Evolutionary conservation across 1,140 invertebrate species (phyloP), one percentile per base, ranked within the genome.

Genomic region (Cherax destructor): DNA sequence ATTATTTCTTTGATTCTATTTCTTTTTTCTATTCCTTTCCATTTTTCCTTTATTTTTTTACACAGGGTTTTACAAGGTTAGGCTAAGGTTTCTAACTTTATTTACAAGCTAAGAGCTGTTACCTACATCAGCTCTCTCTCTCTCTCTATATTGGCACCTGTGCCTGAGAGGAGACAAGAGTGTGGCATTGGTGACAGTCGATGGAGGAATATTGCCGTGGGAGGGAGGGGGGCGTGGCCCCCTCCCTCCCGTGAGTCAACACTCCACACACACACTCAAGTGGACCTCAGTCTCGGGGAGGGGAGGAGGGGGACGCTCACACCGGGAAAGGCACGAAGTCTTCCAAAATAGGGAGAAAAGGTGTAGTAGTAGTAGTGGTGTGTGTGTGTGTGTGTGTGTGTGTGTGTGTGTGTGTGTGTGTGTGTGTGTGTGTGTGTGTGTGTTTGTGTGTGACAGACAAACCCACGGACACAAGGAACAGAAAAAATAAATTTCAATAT

Each of bases 191-290:
- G 79, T 81, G 79, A 81, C 79, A 81, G 79, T 30, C 56, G 79
- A 81, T 81, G 79, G 79, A 52, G 24, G 79, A 59, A 81, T 81
- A 81, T 81, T 81, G 79, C 50, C 56, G 21, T 81, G 21, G 6
- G 49, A 81, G 79, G 50, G 2, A 41, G 30, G 30, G 24, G 79
- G 50, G 50, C 1, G 13, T 47, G 7, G 18, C 50, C 56, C 52
- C 52, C 52, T 56, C 52, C 52, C 79, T 24, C 79, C n/a, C 79
- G 4, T 30, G n/a, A 21, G 79, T 81, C 79, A 81, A 81, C 79
- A 81, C 79, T 81, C 30, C 50, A 81, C 13, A 41, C 49, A n/a
- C 52, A 6, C 52, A 24, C 69, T 74, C n/a, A 30, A 74, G 69
- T 74, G 69, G 21, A 24, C 69, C 69, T 5, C n/a, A 18, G 65